These are phyloP conservation scores for Pseudobourletiella spinata DNA, from an alignment of 1,140 invertebrate species.

Conservation along the genomic window DNA sequence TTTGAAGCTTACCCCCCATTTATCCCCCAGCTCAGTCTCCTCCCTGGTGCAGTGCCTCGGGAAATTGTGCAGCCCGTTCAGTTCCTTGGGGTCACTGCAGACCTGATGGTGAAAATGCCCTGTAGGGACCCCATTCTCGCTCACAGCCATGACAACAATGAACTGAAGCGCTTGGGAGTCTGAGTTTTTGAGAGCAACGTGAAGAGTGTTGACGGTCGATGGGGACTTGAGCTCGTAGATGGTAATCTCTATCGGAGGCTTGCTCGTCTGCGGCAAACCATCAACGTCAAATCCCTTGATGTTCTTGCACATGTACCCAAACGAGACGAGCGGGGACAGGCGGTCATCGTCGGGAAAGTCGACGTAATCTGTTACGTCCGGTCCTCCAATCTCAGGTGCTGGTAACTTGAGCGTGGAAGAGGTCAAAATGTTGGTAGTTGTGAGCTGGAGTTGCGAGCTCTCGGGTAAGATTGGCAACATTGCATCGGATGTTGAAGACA, in stretches of 20 bases:
- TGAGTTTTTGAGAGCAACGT: background rate
- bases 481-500: background rate
- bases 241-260: background rate
- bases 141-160: background rate
- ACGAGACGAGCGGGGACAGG: too few relatives aligned
- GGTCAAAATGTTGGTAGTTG: background rate
- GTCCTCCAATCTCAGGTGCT: background rate
- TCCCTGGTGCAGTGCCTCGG: too few relatives aligned
- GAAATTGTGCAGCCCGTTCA: too few relatives aligned
- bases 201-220: background rate
- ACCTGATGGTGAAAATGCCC: background rate
- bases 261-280: background rate
- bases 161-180: background rate
- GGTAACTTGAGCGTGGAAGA: background rate
- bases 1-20: too few relatives aligned
- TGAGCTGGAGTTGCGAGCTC: background rate
- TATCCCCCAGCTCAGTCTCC: too few relatives aligned
- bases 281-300: background rate
- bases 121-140: background rate
- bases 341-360: background rate
- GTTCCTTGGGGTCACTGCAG: background rate
- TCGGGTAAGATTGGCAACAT: background rate
- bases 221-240: background rate
- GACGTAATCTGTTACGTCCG: background rate
- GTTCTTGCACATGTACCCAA: background rate